Base-by-base conservation (phyloP, 1,140 invertebrate species). In the Eriosoma lanigerum region DNA sequence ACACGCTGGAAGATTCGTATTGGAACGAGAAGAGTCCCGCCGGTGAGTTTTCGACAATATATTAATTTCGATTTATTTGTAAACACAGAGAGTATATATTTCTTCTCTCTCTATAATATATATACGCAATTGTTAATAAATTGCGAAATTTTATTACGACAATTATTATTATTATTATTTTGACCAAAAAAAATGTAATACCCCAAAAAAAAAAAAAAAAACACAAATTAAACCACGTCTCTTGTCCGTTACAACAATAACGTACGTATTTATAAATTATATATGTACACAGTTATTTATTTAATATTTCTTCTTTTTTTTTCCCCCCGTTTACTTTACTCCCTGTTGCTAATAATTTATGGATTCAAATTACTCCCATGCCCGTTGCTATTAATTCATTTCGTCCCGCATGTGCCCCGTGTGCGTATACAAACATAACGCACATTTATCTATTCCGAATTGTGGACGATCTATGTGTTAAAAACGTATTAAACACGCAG, bases 11-110 rank as follows among this genome's bases (percentile, higher is more conserved):
- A 89, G 93, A 94, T 88, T 94, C 93, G 83, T 94, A 93, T 89
- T 94, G 93, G 93, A 94, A 93, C 88, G 93, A 94, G 86, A 93
- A 94, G 86, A 93, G 90, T 89, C 92, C 93, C 87, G 91, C 91
- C 85, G 93, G 93, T 94, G 86, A 93, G 92, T 90, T 52, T 19
- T 19, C 2, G 24, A 38, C 32, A 38, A 38, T 38, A 38, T 4
- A 4, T 4, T 38, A 38, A 3, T 38, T 8, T 38, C 32, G 32
- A 38, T n/a, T n/a, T n/a, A n/a, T n/a, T n/a, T n/a, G n/a, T n/a
- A n/a, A n/a, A n/a, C n/a, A n/a, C n/a, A n/a, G n/a, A n/a, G n/a
- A n/a, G n/a, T n/a, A n/a, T n/a, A n/a, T n/a, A n/a, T n/a, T n/a
- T n/a, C n/a, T n/a, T n/a, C 32, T 8, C 32, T 4, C 32, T 4